phyloP scores from a whole-genome alignment of 2,113 vertebrate species.

The Lophura nycthemera region DNA sequence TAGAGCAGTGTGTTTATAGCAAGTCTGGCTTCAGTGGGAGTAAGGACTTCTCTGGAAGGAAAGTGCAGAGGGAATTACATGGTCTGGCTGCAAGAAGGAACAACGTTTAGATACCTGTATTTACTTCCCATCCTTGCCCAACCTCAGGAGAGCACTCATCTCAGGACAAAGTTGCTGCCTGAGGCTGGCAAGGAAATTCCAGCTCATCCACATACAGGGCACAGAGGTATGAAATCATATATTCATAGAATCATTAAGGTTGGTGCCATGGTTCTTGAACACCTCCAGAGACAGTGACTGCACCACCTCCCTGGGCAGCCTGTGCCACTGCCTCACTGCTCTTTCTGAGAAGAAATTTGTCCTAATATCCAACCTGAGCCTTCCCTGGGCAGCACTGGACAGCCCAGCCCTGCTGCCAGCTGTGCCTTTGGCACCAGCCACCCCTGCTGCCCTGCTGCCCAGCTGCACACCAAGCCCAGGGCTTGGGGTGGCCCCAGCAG shows the following conservation, averaged over 20 bases:
- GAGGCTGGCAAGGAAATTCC: not conserved
- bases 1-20: accelerated
- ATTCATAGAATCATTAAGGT: not conserved
- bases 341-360: not conserved
- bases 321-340: not conserved
- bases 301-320: not conserved
- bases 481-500: not conserved
- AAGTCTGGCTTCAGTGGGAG: not conserved
- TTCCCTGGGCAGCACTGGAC: accelerated
- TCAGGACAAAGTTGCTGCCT: not conserved
- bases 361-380: not conserved
- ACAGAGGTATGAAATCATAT: not conserved
- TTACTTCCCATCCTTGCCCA: not conserved
- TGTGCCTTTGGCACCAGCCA: not conserved
- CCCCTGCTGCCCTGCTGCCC: accelerated
- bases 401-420: not conserved
- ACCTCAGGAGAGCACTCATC: not conserved
- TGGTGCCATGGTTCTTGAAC: not conserved
- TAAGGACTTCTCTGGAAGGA: not conserved
- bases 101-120: not conserved
- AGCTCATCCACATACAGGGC: not conserved
- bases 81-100: not conserved
- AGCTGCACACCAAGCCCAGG: not conserved
- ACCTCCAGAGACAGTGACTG: not conserved
- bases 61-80: not conserved